These are phyloP conservation scores for Ecdyonurus torrentis DNA, from an alignment of 2,888 invertebrate species.

Conservation along the genomic window DNA sequence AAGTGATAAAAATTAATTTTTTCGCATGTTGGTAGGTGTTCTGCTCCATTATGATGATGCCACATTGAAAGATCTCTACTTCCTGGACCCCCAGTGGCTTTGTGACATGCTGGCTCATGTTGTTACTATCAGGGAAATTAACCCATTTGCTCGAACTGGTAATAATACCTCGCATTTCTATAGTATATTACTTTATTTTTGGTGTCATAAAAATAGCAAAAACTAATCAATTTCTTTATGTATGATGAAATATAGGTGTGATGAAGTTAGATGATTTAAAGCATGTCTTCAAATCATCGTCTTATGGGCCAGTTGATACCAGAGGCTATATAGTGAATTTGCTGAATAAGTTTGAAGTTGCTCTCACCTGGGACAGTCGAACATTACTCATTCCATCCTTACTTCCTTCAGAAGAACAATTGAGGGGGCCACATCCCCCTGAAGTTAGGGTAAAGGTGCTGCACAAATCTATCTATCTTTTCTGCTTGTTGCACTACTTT, in stretches of 20 bases:
- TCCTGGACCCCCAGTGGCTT: conserved; percentile 95
- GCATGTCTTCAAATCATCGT: conserved; percentile 80
- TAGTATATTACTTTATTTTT: no score
- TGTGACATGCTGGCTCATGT: conserved; percentile 96
- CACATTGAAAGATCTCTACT: conserved; percentile 84
- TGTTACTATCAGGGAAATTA: conserved; percentile 91
- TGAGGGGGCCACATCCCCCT: conserved; percentile 18
- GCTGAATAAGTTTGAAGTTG: conserved; percentile 93
- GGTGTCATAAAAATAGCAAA: neutral
- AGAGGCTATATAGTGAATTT: conserved; percentile 75
- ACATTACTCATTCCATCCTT: conserved; percentile 83
- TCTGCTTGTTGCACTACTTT: neutral
- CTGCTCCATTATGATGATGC: conserved; percentile 89
- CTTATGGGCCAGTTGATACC: conserved; percentile 48
- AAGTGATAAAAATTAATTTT: conserved; percentile 11
- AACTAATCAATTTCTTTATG: neutral
- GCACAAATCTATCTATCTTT: conserved; percentile 11
- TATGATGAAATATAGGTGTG: conserved; percentile 35
- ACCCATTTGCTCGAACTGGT: conserved; percentile 83
- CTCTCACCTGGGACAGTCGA: conserved; percentile 86
- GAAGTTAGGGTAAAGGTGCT: conserved; percentile 30
- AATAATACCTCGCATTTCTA: no score
- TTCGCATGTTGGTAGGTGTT: no score
- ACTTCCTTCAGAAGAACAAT: conserved; percentile 58
- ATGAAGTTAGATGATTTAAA: conserved; percentile 89